Evolutionary conservation across 2,113 vertebrate genomes (phyloP).

Genomic region (Coryphaenoides rupestris): DNA sequence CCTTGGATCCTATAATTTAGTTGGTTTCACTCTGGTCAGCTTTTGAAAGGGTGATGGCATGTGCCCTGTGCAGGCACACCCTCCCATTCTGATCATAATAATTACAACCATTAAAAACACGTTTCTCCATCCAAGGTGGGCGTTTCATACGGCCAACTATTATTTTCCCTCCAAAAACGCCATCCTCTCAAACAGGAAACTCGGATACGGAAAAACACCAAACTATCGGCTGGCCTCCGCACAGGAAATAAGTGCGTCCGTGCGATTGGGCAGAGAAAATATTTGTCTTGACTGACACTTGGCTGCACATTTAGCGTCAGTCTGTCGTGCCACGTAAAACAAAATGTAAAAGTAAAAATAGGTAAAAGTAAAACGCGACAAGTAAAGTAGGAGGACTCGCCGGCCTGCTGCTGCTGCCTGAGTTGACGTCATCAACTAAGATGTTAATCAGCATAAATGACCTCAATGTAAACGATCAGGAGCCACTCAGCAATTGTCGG

Average conservation of each 20-base stretch:
- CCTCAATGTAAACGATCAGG: no score
- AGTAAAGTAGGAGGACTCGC: no score
- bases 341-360: no score
- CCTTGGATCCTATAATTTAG: no score
- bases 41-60: no score
- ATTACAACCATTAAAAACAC: background rate
- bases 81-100: no score
- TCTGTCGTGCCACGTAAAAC: conserved; percentile 35
- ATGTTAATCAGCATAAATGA: no score
- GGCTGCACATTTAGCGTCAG: conserved; percentile 49
- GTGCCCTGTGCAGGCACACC: no score
- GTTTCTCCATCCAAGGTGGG: background rate
- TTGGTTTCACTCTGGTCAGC: no score
- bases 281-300: conserved; percentile 63
- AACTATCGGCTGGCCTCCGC: conserved; percentile 51
- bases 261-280: conserved; percentile 69
- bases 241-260: conserved; percentile 65
- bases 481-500: no score
- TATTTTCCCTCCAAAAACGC: conserved; percentile 27
- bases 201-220: conserved; percentile 58
- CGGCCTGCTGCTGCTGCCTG: conserved; percentile 28
- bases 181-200: conserved; percentile 57
- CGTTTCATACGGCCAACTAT: background rate
- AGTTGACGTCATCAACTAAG: conserved; percentile 17
- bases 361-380: no score